Conservation (phyloP, 2,888 invertebrate species). For the Incurvaria masculella region DNA sequence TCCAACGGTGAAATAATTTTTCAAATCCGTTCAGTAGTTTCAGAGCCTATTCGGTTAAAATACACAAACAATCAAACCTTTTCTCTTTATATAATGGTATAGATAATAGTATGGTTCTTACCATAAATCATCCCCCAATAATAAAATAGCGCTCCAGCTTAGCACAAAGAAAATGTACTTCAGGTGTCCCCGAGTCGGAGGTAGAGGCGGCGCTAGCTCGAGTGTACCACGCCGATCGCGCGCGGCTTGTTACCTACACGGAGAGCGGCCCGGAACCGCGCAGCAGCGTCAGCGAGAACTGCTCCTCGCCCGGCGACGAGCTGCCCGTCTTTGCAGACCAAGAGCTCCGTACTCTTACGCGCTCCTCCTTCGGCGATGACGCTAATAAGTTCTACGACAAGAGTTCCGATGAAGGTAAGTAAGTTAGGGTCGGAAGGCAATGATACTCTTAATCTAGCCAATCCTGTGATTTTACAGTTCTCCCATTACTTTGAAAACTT, state of each 20-base stretch:
- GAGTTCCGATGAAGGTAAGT: neutral
- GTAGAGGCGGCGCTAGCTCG: neutral
- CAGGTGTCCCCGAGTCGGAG: neutral
- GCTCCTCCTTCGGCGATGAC: neutral
- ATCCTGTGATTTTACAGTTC: conserved; percentile 25
- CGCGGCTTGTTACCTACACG: conserved; percentile 20
- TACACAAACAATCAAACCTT: too few species aligned
- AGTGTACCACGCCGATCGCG: neutral
- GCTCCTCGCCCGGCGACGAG: conserved; percentile 44
- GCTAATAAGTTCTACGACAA: neutral
- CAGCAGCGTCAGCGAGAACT: conserved; percentile 45
- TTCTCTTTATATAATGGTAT: too few species aligned
- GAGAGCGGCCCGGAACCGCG: conserved; percentile 30
- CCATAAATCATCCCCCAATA: too few species aligned
- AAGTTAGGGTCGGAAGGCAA: neutral
- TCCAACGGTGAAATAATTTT: too few species aligned
- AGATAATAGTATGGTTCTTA: too few species aligned
- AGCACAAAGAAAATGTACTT: neutral
- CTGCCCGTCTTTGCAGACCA: conserved; percentile 31
- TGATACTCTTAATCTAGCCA: conserved; percentile 21
- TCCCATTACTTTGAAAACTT: conserved; percentile 26
- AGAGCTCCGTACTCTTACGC: conserved; percentile 1
- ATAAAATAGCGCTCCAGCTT: too few species aligned
- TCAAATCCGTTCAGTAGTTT: too few species aligned
- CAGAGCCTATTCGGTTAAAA: too few species aligned